These are phyloP conservation scores for Zygothrica quintamaculata DNA, from an alignment of 2,888 invertebrate species.

Conservation along the genomic window DNA sequence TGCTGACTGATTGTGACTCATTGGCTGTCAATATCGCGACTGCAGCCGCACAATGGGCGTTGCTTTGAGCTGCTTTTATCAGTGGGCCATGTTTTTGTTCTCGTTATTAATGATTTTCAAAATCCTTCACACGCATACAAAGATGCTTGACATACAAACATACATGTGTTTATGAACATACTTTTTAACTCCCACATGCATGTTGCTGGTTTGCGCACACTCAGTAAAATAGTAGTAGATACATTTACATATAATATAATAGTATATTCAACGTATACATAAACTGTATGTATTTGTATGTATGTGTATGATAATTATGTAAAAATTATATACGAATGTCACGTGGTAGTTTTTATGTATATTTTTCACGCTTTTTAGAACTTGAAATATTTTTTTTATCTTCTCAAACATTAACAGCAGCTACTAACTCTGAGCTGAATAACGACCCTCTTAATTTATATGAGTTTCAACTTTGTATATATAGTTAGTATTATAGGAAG, in stretches of 20 bases:
- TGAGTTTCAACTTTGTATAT: constrained; percentile 2
- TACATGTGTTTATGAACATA: constrained; percentile 24
- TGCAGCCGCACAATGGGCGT: constrained; percentile 46
- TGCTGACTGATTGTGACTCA: constrained; percentile 42
- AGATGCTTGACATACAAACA: constrained; percentile 8
- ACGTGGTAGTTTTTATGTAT: constrained; percentile 46
- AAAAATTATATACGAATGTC: constrained; percentile 40
- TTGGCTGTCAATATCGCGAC: constrained; percentile 39
- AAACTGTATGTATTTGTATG: constrained; percentile 2
- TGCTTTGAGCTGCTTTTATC: constrained; percentile 42
- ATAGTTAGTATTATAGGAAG: too few species aligned
- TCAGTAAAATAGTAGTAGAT: constrained; percentile 63
- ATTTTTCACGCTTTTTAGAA: constrained; percentile 18
- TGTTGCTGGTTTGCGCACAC: constrained; percentile 55
- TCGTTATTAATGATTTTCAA: constrained; percentile 38
- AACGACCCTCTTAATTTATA: constrained; percentile 37
- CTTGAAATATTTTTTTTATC: constrained; percentile 13
- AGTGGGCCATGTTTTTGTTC: constrained; percentile 28
- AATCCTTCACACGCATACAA: constrained; percentile 49
- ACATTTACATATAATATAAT: constrained; percentile 48
- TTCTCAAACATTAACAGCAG: constrained; percentile 24
- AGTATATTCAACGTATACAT: constrained; percentile 46
- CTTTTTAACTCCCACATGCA: constrained; percentile 30
- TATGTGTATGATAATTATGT: constrained; percentile 46
- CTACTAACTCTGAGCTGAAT: constrained; percentile 25